Evolutionary conservation across 1,140 invertebrate species (phyloP).

Genomic region (Chironomus striatipennis): DNA sequence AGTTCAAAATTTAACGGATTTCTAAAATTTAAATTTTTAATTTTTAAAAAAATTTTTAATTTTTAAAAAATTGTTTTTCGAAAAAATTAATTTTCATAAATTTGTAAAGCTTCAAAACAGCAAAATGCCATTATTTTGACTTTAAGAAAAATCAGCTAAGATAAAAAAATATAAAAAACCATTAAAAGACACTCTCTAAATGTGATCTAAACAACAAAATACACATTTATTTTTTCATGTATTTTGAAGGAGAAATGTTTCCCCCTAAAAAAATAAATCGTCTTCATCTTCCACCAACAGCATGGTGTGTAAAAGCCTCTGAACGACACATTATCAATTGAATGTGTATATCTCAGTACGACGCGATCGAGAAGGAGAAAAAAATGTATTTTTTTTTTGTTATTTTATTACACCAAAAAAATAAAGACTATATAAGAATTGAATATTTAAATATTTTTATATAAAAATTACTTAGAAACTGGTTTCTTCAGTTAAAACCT

Average conservation of each 20-base stretch:
- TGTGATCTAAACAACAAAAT: constrained; percentile 13
- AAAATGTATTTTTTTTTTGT: neutral
- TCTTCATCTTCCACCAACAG: neutral
- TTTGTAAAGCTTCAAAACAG: too few relatives aligned
- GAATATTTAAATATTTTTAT: constrained; percentile 17
- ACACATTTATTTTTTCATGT: neutral
- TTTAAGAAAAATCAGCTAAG: too few relatives aligned
- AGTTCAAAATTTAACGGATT: too few relatives aligned
- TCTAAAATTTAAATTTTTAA: too few relatives aligned
- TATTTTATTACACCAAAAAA: constrained; percentile 22
- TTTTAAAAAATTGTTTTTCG: too few relatives aligned
- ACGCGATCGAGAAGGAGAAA: neutral
- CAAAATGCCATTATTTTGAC: too few relatives aligned
- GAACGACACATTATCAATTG: constrained; percentile 8
- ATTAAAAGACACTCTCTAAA: constrained; percentile 14
- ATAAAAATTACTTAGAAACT: constrained; percentile 23
- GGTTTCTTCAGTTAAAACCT: constrained; percentile 10
- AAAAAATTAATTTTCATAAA: too few relatives aligned
- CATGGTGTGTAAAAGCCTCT: neutral
- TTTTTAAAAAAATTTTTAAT: too few relatives aligned
- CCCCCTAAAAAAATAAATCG: neutral
- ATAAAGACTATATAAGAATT: constrained; percentile 4
- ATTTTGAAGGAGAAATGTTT: neutral
- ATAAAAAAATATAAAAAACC: neutral
- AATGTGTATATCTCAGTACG: neutral